A percentile compares a stretch with the other conserved stretches of the same genome.
These are phyloP conservation scores for Globodera rostochiensis DNA, from an alignment of 1,140 invertebrate genomes.

Conservation along the genomic window DNA sequence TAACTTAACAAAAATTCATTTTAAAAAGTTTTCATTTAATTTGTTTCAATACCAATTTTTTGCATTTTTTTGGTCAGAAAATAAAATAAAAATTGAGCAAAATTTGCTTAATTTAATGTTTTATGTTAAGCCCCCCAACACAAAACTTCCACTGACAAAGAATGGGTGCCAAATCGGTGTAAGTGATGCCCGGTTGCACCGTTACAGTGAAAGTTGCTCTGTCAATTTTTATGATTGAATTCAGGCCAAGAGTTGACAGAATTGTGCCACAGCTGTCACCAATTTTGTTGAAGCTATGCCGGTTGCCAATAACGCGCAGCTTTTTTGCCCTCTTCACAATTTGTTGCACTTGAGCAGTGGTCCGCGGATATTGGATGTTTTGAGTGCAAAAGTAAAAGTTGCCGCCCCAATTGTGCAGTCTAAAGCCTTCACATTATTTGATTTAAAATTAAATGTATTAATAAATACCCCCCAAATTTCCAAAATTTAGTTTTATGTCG, in stretches of 20 bases:
- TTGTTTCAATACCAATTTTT: too few relatives aligned
- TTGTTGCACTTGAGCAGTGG: slow-evolving; percentile 13
- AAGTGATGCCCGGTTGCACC: slow-evolving; percentile 27
- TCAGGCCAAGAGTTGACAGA: slow-evolving; percentile 16
- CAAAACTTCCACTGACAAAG: not conserved
- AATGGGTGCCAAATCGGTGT: slow-evolving; percentile 19
- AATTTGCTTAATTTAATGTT: too few relatives aligned
- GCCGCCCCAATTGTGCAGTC: slow-evolving; percentile 31
- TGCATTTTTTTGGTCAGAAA: too few relatives aligned
- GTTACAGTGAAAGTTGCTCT: not conserved
- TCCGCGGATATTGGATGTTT: slow-evolving; percentile 27
- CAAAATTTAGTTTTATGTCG: too few relatives aligned
- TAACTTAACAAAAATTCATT: too few relatives aligned
- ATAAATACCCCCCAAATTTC: too few relatives aligned
- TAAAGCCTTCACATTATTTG: not conserved
- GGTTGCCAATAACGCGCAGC: slow-evolving; percentile 18
- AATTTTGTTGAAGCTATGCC: slow-evolving; percentile 27
- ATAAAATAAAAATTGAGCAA: too few relatives aligned
- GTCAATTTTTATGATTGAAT: slow-evolving; percentile 9
- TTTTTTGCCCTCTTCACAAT: not conserved
- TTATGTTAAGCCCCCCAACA: too few relatives aligned
- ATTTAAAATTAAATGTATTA: too few relatives aligned
- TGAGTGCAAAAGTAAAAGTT: slow-evolving; percentile 21
- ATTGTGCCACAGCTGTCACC: slow-evolving; percentile 22
- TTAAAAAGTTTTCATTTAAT: too few relatives aligned